Base-by-base conservation (phyloP, 2,113 vertebrate species). In the Penelope pileata region DNA sequence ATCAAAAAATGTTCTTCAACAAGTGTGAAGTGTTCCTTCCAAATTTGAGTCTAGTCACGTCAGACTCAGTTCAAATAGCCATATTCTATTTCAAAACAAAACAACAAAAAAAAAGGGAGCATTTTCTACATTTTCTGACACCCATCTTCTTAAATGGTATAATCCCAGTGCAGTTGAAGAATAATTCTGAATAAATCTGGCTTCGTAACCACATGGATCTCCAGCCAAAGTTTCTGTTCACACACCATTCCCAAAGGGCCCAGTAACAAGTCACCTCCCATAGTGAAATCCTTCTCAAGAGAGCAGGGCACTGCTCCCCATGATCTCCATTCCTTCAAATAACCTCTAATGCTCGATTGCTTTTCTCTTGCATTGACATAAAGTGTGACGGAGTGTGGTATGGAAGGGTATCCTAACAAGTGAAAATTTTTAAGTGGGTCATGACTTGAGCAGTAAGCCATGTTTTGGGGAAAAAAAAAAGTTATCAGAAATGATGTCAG, bases 1-100 rank as follows among this genome's bases (percentile, higher is more conserved):
- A 26, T 62, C 60, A 62, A 40, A 17, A 12, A 6, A 16, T 74
- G 21, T 34, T 54, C 70, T 29, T 51, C 11, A 56, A 79, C 36
- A 69, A 92, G 77, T 42, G 42, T 8, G 26, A 91, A 56, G 12
- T n/a, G 73, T 90, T 82, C 34, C 42, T 91, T 85, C 70, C 54
- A 74, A 92, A 79, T 69, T 45, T 63, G 93, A 76, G 76, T 78
- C 51, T 30, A 92, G 43, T 45, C 84, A 83, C 86, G 51, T 72
- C 67, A 92, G 58, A 51, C 70, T 88, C 62, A 38, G 34, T n/a
- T 82, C 67, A 50, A 69, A 38, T 36, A 76, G 45, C 42, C 92
- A 53, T 78, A 96, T 92, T 94, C 47, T 80, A 93, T 93, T 91
- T 89, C 66, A 86, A 86, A 92, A 62, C 17, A 70, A 83, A 90